These are phyloP conservation scores for Magallana nippona DNA, from an alignment of 2,888 invertebrate genomes.

Conservation along the genomic window DNA sequence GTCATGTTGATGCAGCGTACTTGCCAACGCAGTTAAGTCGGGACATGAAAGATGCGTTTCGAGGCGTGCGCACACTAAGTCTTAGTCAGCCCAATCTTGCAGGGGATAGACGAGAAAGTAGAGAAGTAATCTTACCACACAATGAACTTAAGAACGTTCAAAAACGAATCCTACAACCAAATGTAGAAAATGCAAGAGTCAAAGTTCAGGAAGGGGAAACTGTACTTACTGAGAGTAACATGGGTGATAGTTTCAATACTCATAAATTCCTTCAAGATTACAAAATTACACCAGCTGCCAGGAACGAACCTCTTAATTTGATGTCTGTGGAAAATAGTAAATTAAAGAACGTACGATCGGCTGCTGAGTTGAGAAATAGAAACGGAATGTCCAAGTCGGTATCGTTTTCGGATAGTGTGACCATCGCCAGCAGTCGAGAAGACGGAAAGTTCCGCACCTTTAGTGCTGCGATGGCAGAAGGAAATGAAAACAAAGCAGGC, in stretches of 20 bases:
- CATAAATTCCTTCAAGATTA: slow-evolving; percentile 77
- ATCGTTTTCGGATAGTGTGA: slow-evolving; percentile 70
- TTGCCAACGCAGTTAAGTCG: slow-evolving; percentile 67
- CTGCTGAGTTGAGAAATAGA: slow-evolving; percentile 52
- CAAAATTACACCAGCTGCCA: slow-evolving; percentile 63
- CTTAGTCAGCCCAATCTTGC: slow-evolving; percentile 62
- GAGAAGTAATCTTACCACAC: slow-evolving; percentile 61
- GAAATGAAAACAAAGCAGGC: slow-evolving; percentile 45
- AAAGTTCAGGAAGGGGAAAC: slow-evolving; percentile 69
- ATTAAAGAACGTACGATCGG: slow-evolving; percentile 63
- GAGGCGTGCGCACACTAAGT: slow-evolving; percentile 66
- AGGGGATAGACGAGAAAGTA: slow-evolving; percentile 63
- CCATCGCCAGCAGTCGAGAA: slow-evolving; percentile 68
- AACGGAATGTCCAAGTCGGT: slow-evolving; percentile 62
- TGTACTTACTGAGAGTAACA: slow-evolving; percentile 68
- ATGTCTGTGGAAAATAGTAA: slow-evolving; percentile 76
- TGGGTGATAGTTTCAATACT: slow-evolving; percentile 75
- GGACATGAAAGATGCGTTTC: slow-evolving; percentile 68
- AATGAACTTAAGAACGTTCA: slow-evolving; percentile 63
- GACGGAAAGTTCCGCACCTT: slow-evolving; percentile 61
- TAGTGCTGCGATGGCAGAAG: slow-evolving; percentile 61
- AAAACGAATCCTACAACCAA: slow-evolving; percentile 70
- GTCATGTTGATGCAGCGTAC: slow-evolving; percentile 72
- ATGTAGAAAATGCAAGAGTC: slow-evolving; percentile 62
- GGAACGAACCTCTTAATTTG: slow-evolving; percentile 72